phyloP scores from a whole-genome alignment of 1,140 invertebrate genomes.

The Pogonus chalceus region DNA sequence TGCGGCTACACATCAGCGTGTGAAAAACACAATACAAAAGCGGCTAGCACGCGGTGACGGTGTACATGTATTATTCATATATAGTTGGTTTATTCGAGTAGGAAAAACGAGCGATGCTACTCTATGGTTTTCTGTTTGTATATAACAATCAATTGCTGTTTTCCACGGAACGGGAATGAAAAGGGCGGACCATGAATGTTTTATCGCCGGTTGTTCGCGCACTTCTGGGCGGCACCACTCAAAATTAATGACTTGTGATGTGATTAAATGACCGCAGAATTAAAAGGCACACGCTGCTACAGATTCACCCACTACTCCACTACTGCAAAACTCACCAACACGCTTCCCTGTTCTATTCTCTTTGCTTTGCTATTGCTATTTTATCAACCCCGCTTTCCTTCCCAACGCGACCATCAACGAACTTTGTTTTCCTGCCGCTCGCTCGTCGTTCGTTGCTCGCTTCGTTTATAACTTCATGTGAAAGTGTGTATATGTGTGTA shows the following conservation, averaged over 20 bases:
- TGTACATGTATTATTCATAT: conserved; percentile 4
- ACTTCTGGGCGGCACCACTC: conserved; percentile 3
- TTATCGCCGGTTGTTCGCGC: neutral
- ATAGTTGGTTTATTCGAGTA: conserved; percentile 4
- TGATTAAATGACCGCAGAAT: conserved; percentile 3
- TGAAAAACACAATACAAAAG: neutral
- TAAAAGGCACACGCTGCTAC: conserved; percentile 1
- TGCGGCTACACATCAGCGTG: no score
- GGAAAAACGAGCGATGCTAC: neutral
- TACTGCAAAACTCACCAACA: no score
- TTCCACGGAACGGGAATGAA: neutral
- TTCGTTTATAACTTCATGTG: no score
- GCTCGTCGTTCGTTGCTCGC: no score
- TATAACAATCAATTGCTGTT: conserved; percentile 5
- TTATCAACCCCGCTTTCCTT: no score
- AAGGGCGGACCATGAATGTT: conserved; percentile 3
- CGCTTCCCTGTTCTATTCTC: no score
- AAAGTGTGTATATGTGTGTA: no score
- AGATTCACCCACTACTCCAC: no score
- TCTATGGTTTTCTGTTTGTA: conserved; percentile 5
- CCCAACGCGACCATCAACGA: no score
- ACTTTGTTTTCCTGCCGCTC: no score
- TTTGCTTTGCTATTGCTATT: no score
- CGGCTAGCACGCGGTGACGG: no score
- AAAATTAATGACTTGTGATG: conserved; percentile 7